Evolutionary conservation across 2,797 vertebrate genomes (phyloP).

Genomic region (Ataeniobius toweri): DNA sequence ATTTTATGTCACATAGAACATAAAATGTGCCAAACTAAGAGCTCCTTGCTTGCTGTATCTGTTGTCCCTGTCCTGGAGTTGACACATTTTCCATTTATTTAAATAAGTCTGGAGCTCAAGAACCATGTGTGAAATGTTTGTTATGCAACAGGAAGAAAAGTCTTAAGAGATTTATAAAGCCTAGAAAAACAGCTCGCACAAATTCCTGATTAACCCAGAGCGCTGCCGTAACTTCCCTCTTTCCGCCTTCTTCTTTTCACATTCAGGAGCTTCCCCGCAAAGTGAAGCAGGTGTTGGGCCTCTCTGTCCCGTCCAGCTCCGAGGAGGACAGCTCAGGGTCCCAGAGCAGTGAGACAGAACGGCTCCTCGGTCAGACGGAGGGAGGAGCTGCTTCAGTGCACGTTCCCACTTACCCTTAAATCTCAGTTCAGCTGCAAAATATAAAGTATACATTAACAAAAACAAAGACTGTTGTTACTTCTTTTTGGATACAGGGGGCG

Average conservation of each 20-base stretch:
- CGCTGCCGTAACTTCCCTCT: not conserved
- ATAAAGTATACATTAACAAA: not conserved
- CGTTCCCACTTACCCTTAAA: constrained; percentile 68
- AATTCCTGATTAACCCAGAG: no score
- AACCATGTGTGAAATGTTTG: no score
- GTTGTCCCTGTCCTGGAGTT: no score
- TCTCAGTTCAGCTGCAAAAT: constrained; percentile 4
- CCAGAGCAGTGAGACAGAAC: constrained; percentile 65
- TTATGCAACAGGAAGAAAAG: not conserved
- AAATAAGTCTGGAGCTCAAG: no score
- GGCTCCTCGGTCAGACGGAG: constrained; percentile 65
- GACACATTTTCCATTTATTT: no score
- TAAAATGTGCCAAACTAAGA: no score
- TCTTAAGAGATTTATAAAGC: not conserved
- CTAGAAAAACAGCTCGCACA: no score
- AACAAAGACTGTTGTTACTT: constrained; percentile 26
- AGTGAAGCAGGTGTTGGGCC: constrained; percentile 87
- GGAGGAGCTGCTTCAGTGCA: constrained; percentile 57
- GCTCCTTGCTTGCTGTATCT: no score
- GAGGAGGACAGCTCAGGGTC: constrained; percentile 68
- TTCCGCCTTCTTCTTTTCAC: not conserved
- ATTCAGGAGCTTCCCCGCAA: constrained; percentile 85
- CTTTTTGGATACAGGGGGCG: constrained; percentile 39
- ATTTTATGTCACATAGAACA: no score
- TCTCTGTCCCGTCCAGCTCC: constrained; percentile 61